These are phyloP conservation scores for Pseudorasbora parva DNA, from an alignment of 2,113 vertebrate genomes.

Conservation along the genomic window DNA sequence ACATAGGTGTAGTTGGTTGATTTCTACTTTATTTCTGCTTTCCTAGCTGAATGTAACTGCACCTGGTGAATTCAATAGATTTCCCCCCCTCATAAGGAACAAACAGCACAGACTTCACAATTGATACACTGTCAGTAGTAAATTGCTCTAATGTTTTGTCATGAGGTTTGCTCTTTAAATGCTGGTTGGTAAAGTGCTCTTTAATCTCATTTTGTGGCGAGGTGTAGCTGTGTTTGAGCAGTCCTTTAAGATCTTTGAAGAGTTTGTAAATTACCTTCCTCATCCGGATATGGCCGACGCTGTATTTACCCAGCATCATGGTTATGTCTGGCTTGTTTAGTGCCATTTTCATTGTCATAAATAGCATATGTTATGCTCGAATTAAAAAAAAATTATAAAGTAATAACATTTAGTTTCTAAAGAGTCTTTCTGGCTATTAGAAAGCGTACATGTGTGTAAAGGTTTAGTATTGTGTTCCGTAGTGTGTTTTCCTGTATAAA, in stretches of 20 bases:
- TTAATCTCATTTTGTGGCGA: slow-evolving; percentile 35
- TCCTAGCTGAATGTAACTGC: background rate
- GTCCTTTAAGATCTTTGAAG: slow-evolving; percentile 54
- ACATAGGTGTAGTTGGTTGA: background rate
- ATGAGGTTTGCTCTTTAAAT: slow-evolving; percentile 54
- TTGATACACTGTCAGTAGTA: background rate
- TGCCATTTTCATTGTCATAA: background rate
- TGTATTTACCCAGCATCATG: slow-evolving; percentile 67
- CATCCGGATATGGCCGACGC: slow-evolving; percentile 67
- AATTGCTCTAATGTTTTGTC: slow-evolving; percentile 51
- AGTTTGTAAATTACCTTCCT: slow-evolving; percentile 53
- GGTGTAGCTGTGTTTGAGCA: slow-evolving; percentile 72
- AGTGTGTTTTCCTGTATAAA: slow-evolving; percentile 44
- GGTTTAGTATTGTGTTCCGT: slow-evolving; percentile 23
- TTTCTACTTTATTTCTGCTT: background rate
- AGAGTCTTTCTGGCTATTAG: background rate
- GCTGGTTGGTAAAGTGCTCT: slow-evolving; percentile 45
- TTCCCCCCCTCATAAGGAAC: background rate
- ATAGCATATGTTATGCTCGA: background rate
- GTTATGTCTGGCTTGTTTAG: slow-evolving; percentile 2
- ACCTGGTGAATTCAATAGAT: background rate
- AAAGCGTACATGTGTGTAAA: background rate
- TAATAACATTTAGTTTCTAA: slow-evolving; percentile 52
- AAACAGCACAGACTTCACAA: background rate
- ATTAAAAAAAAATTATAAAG: too few relatives aligned